Conservation (phyloP, 2,888 invertebrate genomes). For the Aelia acuminata region DNA sequence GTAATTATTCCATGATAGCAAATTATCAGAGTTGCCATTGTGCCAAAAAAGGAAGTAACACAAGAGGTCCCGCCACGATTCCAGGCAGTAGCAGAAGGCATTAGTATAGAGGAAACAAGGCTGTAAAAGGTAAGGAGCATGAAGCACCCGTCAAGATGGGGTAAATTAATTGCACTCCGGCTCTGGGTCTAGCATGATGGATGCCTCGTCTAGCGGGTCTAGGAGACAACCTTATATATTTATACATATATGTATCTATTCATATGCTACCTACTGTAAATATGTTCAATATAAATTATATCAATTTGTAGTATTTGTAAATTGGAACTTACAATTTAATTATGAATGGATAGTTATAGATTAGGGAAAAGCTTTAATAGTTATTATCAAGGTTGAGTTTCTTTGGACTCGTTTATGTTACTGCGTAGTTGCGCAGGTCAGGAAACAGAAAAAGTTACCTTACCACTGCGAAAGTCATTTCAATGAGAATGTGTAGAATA, state of each 20-base stretch:
- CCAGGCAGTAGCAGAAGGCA: background rate
- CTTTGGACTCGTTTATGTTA: background rate
- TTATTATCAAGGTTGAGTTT: background rate
- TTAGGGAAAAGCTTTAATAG: background rate
- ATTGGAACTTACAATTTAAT: background rate
- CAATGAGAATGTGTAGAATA: too few relatives aligned
- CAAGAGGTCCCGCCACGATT: slow-evolving; percentile 1
- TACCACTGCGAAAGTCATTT: too few relatives aligned
- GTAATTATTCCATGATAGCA: slow-evolving; percentile 31
- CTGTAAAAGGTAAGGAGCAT: slow-evolving; percentile 10
- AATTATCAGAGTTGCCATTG: slow-evolving; percentile 32
- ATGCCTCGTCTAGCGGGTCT: background rate
- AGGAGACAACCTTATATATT: background rate
- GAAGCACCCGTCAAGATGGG: background rate
- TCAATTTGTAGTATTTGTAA: background rate
- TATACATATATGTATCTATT: background rate
- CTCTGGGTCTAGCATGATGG: background rate
- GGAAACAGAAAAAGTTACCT: background rate
- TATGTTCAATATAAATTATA: background rate
- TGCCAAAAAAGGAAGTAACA: slow-evolving; percentile 25
- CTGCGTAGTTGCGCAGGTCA: background rate
- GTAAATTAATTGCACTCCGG: background rate
- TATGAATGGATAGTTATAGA: background rate
- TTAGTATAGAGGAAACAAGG: slow-evolving; percentile 15
- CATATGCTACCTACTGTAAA: too few relatives aligned